Evolutionary conservation across 2,888 invertebrate species (phyloP).

Genomic region (Campopleginae sp.): DNA sequence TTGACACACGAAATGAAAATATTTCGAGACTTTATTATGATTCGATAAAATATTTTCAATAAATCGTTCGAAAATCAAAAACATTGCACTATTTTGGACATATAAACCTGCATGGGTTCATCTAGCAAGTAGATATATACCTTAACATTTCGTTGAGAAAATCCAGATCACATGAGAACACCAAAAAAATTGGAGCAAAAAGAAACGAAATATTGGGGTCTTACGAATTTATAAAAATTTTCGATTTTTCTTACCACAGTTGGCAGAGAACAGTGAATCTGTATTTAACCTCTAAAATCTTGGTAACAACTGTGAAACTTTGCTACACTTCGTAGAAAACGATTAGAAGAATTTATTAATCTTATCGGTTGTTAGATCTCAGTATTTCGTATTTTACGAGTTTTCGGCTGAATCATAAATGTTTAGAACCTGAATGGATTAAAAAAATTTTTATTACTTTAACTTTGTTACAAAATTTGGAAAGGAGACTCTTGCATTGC

Average conservation of each 20-base stretch:
- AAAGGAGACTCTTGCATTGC: not conserved
- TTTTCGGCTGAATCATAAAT: not conserved
- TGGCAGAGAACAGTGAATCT: not conserved
- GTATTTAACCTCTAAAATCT: constrained; percentile 41
- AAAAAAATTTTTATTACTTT: not conserved
- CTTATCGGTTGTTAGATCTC: not conserved
- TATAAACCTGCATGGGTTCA: not conserved
- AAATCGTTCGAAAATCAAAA: not conserved
- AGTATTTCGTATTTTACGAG: not conserved
- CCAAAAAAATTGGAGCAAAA: not conserved
- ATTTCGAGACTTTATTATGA: not conserved
- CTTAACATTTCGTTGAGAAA: not conserved
- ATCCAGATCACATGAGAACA: not conserved
- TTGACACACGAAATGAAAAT: not conserved
- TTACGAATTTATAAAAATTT: not conserved
- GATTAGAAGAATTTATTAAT: constrained; percentile 4
- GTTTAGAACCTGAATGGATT: not conserved
- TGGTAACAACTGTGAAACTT: not conserved
- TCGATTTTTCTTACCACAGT: not conserved
- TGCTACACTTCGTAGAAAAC: not conserved
- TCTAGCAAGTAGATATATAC: not conserved
- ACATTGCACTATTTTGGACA: not conserved
- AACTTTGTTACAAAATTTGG: not conserved
- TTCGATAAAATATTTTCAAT: not conserved
- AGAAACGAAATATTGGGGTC: not conserved